These are phyloP conservation scores for Ichneumoninae sp. DNA, from an alignment of 2,888 invertebrate species.

Conservation along the genomic window DNA sequence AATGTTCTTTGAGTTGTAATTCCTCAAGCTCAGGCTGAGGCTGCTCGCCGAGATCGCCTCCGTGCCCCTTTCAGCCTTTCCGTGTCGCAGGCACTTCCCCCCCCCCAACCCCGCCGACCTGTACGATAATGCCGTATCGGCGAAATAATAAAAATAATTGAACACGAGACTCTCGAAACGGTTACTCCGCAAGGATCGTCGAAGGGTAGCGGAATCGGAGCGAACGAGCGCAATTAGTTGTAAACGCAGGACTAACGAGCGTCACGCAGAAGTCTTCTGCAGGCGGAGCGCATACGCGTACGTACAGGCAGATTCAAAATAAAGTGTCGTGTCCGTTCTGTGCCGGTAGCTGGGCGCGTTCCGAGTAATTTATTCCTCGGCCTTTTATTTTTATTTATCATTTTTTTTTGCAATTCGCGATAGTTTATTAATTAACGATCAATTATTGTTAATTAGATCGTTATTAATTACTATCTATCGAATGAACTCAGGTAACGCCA, in stretches of 20 bases:
- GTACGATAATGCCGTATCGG: slow-evolving; percentile 42
- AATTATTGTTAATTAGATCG: too few species aligned
- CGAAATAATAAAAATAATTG: slow-evolving; percentile 61
- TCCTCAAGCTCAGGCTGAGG: slow-evolving; percentile 36
- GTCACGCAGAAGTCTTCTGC: slow-evolving; percentile 43
- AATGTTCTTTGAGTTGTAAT: slow-evolving; percentile 50
- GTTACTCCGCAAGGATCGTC: slow-evolving; percentile 31
- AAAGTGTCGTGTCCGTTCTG: too few species aligned
- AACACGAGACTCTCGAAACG: slow-evolving; percentile 22
- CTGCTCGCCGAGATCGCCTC: background rate
- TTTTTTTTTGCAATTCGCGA: too few species aligned
- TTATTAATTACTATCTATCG: too few species aligned
- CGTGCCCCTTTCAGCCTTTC: background rate
- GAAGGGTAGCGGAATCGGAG: background rate
- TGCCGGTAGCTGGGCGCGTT: too few species aligned
- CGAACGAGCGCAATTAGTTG: slow-evolving; percentile 57
- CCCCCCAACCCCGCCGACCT: background rate
- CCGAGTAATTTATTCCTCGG: too few species aligned
- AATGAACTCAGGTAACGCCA: too few species aligned
- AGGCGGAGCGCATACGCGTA: background rate
- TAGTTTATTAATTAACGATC: too few species aligned
- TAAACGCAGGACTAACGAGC: slow-evolving; percentile 51
- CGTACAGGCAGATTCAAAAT: too few species aligned
- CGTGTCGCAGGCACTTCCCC: background rate
- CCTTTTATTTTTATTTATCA: too few species aligned